Percentiles rank a stretch among this genome's conserved stretches.
These are phyloP conservation scores for Tiliacea citrago DNA, from an alignment of 2,888 invertebrate species.

Conservation along the genomic window DNA sequence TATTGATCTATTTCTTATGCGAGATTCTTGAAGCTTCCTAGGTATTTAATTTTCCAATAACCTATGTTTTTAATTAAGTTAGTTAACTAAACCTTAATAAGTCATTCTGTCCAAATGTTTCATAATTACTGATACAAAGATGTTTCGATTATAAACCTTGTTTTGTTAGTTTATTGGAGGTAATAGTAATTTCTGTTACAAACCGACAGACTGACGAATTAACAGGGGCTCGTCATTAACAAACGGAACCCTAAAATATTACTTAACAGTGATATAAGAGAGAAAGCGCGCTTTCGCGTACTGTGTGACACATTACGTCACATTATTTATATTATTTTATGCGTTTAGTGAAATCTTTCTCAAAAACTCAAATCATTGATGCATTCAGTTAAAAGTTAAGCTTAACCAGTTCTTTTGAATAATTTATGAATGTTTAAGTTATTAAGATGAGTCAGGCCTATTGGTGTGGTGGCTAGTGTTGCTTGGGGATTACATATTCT, in stretches of 20 bases:
- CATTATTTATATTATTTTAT: constrained; percentile 57
- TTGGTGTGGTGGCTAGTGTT: constrained; percentile 6
- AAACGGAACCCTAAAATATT: constrained; percentile 46
- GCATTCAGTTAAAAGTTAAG: constrained; percentile 35
- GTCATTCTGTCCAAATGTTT: neutral
- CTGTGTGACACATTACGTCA: constrained; percentile 59
- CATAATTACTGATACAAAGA: too few relatives aligned
- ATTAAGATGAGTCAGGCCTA: neutral
- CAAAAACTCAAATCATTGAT: constrained; percentile 60
- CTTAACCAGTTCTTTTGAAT: constrained; percentile 22
- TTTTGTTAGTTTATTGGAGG: too few relatives aligned
- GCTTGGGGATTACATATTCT: constrained; percentile 2
- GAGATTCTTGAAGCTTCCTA: too few relatives aligned
- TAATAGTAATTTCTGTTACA: neutral
- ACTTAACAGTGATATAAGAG: constrained; percentile 62
- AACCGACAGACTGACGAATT: neutral
- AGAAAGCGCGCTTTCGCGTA: constrained; percentile 58
- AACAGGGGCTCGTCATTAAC: neutral
- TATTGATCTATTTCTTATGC: too few relatives aligned
- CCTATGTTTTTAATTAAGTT: neutral
- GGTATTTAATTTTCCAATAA: neutral
- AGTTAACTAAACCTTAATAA: neutral
- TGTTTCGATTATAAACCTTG: too few relatives aligned
- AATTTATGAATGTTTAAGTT: constrained; percentile 7
- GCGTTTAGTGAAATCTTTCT: constrained; percentile 60